A percentile compares a stretch with the other conserved stretches of the same genome.
These are phyloP conservation scores for Phortica okadai DNA, from an alignment of 2,888 invertebrate genomes.

Conservation along the genomic window DNA sequence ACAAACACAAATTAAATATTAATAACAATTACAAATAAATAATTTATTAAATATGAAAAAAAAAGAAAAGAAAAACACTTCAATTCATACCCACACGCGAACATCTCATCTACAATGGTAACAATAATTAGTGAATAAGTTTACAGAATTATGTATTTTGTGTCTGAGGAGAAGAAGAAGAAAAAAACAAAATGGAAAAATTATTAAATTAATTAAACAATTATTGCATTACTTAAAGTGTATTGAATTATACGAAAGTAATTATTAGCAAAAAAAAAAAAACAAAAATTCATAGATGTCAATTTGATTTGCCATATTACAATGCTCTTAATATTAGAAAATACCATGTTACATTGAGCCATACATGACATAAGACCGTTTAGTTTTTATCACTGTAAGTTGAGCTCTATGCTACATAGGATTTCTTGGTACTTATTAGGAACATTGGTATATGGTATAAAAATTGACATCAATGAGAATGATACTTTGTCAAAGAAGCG, in stretches of 20 bases:
- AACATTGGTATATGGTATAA: background rate
- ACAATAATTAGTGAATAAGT: constrained; percentile 76
- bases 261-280: background rate
- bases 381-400: too few relatives aligned
- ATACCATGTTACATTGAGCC: too few relatives aligned
- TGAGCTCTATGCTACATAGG: too few relatives aligned
- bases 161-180: constrained; percentile 53
- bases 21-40: constrained; percentile 34
- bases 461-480: background rate
- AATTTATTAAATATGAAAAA: constrained; percentile 34
- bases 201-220: constrained; percentile 25
- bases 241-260: too few relatives aligned
- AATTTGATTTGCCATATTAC: too few relatives aligned
- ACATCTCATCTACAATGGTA: constrained; percentile 76
- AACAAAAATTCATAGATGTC: background rate
- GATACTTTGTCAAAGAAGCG: background rate
- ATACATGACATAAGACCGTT: too few relatives aligned
- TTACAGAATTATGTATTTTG: constrained; percentile 49
- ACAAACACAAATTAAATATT: constrained; percentile 39
- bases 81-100: constrained; percentile 52
- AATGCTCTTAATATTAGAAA: too few relatives aligned
- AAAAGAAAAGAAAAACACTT: constrained; percentile 31
- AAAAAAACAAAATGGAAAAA: constrained; percentile 38
- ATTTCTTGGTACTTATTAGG: too few relatives aligned
- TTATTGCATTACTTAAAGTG: background rate